Conservation (phyloP, 1,140 invertebrate genomes). For the Hesperophylax magnus region DNA sequence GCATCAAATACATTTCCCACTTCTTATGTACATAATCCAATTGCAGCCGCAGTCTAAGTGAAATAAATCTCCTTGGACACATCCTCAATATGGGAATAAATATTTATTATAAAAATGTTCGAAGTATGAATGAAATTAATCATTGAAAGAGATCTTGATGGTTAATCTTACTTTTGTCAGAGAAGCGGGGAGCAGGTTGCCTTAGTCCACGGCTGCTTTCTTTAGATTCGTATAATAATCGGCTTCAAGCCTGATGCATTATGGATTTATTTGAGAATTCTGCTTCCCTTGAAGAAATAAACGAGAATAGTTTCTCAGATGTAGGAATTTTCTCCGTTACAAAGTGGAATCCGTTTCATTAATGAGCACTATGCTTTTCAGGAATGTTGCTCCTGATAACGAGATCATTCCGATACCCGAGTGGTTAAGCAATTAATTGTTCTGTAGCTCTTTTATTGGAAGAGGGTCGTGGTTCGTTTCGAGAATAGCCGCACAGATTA, state of each 20-base stretch:
- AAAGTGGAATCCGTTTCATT: slow-evolving; percentile 17
- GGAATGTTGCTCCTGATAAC: slow-evolving; percentile 3
- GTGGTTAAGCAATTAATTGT: not conserved
- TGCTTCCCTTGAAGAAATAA: slow-evolving; percentile 2
- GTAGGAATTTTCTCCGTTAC: slow-evolving; percentile 1
- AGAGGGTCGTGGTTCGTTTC: too few species aligned
- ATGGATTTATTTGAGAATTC: slow-evolving; percentile 13
- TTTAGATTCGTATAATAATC: slow-evolving; percentile 4
- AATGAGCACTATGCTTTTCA: slow-evolving; percentile 5
- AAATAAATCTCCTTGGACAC: too few species aligned
- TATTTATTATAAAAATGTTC: too few species aligned
- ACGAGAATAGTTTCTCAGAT: slow-evolving; percentile 12
- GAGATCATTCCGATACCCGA: slow-evolving; percentile 3
- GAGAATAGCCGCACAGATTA: too few species aligned
- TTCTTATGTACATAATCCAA: too few species aligned
- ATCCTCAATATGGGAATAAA: too few species aligned
- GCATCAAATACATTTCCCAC: too few species aligned
- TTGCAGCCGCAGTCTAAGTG: too few species aligned
- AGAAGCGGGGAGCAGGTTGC: not conserved
- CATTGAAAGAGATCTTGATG: too few species aligned
- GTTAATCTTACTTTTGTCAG: too few species aligned
- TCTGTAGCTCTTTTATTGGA: too few species aligned
- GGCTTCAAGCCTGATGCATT: not conserved
- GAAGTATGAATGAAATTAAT: too few species aligned
- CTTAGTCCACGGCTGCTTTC: not conserved